Evolutionary conservation across 2,797 vertebrate species (phyloP), one percentile per base, ranked within the genome.

Genomic region (Anabas testudineus): DNA sequence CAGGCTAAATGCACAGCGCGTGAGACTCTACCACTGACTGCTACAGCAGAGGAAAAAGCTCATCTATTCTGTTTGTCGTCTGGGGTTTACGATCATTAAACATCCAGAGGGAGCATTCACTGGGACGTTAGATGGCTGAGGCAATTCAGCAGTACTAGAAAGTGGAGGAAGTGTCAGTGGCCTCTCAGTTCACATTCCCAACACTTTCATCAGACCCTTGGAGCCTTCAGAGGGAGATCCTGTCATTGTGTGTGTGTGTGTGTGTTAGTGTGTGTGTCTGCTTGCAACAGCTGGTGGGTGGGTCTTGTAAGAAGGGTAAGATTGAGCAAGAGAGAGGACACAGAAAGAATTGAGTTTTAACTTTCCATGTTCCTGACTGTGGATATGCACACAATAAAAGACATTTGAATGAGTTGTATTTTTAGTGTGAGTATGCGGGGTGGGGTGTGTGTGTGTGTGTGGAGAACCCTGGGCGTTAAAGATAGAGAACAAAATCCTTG

Each of bases 81-180:
- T 70, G 77, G 0, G 32, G 71, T 76, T 84, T 71, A 77, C 47
- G 70, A 54, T 71, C 78, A 82, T 87, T 82, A 81, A 65, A 53
- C 5, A 62, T 86, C 74, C 69, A 47, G 51, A 63, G 76, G 67
- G 78, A 82, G 58, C 74, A 81, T 66, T 71, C 60, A 64, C 12
- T 12, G 7, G 54, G 68, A 66, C 60, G 71, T 78, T 56, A 60
- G 74, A 85, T 48, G 86, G 78, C 83, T 67, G 69, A 80, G 78
- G 80, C 61, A 8, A 68, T 64, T 78, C 58, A 57, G 83, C 85
- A 85, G 72, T 57, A 80, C 76, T 74, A 85, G 86, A 87, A 84
- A 90, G 83, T 77, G 42, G 65, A 88, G 85, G 89, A 92, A 91
- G 90, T 90, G 80, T 88, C 86, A 85, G 34, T 83, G 83, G 74